phyloP scores from a whole-genome alignment of 37 sponge, comb jelly and placozoan genomes.

The Cliona cf. orientalis region DNA sequence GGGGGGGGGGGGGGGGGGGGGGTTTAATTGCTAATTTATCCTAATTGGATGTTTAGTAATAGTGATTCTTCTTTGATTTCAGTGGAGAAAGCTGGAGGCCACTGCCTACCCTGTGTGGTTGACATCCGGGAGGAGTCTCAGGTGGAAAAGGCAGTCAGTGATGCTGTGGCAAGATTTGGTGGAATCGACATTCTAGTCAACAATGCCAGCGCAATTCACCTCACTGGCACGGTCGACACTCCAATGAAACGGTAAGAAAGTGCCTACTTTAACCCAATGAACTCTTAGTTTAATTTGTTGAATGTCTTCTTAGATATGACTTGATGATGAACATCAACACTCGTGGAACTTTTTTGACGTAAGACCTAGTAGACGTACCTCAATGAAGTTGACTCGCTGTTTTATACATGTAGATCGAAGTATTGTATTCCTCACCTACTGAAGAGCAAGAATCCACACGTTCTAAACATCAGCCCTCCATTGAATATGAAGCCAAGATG shows the following conservation, averaged over 20 bases:
- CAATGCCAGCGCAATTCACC: constrained; percentile 97
- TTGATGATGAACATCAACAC: constrained; percentile 97
- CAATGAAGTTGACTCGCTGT: background rate
- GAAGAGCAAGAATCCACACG: constrained; percentile 90
- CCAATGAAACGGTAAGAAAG: constrained; percentile 88
- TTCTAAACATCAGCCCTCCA: constrained; percentile 98
- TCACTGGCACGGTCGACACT: constrained; percentile 92
- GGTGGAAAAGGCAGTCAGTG: constrained; percentile 76
- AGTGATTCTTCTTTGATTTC: background rate
- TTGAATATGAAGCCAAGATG: constrained; percentile 93
- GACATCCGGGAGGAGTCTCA: constrained; percentile 91
- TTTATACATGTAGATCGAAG: constrained; percentile 72
- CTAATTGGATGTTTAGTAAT: too few species aligned
- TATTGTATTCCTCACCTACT: constrained; percentile 92
- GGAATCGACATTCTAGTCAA: constrained; percentile 98
- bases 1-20: too few species aligned
- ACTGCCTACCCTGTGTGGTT: constrained; percentile 93
- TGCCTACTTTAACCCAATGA: too few species aligned
- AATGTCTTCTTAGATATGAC: constrained; percentile 80
- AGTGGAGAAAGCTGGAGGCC: constrained; percentile 95
- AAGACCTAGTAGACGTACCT: constrained; percentile 9
- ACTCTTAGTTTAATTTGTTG: too few species aligned
- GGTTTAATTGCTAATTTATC: too few species aligned
- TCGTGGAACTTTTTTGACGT: constrained; percentile 92
- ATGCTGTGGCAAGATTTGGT: constrained; percentile 92